These are phyloP conservation scores for Urosaurus nigricauda DNA, from an alignment of 2,797 vertebrate species.

Conservation along the genomic window DNA sequence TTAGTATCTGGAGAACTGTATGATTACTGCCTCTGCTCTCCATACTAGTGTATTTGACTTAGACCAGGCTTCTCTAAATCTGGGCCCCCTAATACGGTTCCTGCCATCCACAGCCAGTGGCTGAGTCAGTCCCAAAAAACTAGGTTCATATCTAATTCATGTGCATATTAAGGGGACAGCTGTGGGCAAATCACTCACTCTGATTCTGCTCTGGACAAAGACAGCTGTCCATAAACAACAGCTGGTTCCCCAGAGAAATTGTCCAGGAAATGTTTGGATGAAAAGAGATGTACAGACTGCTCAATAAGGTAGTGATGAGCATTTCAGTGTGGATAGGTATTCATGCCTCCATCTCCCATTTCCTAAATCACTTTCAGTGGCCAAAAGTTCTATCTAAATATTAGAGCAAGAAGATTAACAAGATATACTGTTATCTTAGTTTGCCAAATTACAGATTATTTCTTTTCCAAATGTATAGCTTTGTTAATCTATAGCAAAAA, in stretches of 20 bases:
- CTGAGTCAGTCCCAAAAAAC: not conserved
- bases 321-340: too few species aligned
- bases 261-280: not conserved
- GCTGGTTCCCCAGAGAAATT: not conserved
- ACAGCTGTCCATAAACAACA: not conserved
- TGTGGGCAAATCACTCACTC: not conserved
- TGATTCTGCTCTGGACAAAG: not conserved
- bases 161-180: not conserved
- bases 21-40: too few species aligned
- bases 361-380: not conserved
- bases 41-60: too few species aligned
- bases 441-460: not conserved
- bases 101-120: not conserved
- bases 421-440: not conserved
- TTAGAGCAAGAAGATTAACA: not conserved
- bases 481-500: not conserved
- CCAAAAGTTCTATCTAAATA: not conserved
- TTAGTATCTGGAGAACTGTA: too few species aligned
- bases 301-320: not conserved
- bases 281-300: not conserved
- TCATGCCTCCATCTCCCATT: not conserved
- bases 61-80: not conserved
- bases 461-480: not conserved
- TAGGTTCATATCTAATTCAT: not conserved
- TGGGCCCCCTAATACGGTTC: not conserved